A percentile compares a stretch with the other conserved stretches of the same genome.
phyloP scores from a whole-genome alignment of 2,888 invertebrate species.

The Idaea aversata region DNA sequence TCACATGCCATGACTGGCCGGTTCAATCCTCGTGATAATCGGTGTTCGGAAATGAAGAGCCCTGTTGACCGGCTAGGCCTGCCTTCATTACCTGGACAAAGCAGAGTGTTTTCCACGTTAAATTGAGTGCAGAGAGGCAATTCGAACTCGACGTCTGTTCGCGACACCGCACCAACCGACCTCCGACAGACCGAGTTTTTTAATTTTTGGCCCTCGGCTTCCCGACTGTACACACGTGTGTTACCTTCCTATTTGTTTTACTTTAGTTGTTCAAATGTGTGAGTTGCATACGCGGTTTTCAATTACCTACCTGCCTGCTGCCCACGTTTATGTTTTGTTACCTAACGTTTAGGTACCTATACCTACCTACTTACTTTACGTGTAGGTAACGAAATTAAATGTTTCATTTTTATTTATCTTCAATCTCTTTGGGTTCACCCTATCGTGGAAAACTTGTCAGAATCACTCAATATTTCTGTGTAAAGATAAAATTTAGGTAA shows the following conservation, averaged over 20 bases:
- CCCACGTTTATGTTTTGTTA: not conserved
- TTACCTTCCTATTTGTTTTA: conserved; percentile 42
- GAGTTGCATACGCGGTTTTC: conserved; percentile 43
- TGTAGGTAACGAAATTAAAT: not conserved
- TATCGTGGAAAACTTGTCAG: too few relatives aligned
- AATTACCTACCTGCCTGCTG: conserved; percentile 34
- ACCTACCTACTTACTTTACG: not conserved
- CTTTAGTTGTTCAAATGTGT: conserved; percentile 33
- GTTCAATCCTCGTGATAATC: conserved; percentile 35
- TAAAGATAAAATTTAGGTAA: too few relatives aligned
- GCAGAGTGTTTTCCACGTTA: conserved; percentile 73
- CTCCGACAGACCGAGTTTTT: conserved; percentile 51
- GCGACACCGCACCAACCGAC: conserved; percentile 61
- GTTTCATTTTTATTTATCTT: too few relatives aligned
- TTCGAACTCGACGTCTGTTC: conserved; percentile 64
- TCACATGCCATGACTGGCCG: conserved; percentile 11
- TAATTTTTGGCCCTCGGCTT: conserved; percentile 64
- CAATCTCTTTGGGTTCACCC: too few relatives aligned
- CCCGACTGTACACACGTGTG: conserved; percentile 29
- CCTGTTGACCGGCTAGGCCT: conserved; percentile 40
- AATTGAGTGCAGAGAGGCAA: conserved; percentile 76
- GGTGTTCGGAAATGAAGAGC: conserved; percentile 41
- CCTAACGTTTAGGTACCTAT: not conserved
- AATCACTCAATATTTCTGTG: too few relatives aligned
- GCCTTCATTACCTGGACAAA: conserved; percentile 73